Evolutionary conservation across 2,797 vertebrate species (phyloP).

Genomic region (Phrynocephalus forsythii): DNA sequence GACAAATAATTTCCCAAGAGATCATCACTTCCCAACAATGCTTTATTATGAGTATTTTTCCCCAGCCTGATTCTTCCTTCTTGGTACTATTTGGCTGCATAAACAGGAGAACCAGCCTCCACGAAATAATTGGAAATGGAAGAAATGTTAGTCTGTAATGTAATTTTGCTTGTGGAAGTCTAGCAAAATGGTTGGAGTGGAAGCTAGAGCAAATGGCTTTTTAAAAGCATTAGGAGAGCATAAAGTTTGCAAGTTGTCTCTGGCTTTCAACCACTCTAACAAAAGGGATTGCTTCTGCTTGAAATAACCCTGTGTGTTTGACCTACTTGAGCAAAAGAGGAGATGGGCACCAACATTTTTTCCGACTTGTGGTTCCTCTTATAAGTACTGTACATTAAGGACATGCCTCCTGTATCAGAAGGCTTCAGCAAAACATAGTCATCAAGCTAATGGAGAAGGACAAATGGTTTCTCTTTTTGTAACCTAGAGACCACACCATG

Average conservation of each 20-base stretch:
- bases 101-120: neutral
- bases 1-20: too few species aligned
- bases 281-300: neutral
- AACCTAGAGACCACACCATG: neutral
- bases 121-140: neutral
- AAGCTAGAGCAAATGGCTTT: neutral
- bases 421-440: neutral
- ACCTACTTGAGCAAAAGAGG: neutral
- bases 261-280: neutral
- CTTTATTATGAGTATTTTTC: neutral
- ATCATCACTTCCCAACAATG: too few species aligned
- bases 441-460: neutral
- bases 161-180: neutral
- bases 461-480: neutral
- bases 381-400: neutral
- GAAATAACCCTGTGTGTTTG: neutral
- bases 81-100: neutral
- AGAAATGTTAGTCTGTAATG: accelerated
- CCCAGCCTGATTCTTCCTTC: neutral
- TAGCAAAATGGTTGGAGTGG: neutral
- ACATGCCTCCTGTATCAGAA: neutral
- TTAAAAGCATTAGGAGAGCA: too few species aligned
- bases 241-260: neutral
- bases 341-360: too few species aligned
- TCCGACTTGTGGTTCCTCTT: neutral